A percentile compares a stretch with the other conserved stretches of the same genome.
Evolutionary conservation across 1,140 invertebrate species (phyloP).

Genomic region (Rhopalosiphum maidis): DNA sequence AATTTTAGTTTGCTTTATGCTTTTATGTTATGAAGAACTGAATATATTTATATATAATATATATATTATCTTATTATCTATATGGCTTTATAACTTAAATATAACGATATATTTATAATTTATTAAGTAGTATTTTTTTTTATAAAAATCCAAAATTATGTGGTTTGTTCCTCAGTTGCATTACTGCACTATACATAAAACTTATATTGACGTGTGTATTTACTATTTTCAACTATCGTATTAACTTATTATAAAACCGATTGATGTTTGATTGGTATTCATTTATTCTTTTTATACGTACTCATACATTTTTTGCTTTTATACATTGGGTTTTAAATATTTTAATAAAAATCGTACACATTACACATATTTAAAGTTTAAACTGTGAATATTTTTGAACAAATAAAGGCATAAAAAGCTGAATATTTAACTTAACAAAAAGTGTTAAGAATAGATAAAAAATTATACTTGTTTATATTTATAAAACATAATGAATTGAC

Average conservation of each 20-base stretch:
- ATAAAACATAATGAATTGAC: too few relatives aligned
- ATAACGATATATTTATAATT: not conserved
- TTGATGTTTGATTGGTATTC: not conserved
- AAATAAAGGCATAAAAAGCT: too few relatives aligned
- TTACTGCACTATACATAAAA: too few relatives aligned
- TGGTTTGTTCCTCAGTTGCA: not conserved
- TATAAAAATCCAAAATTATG: not conserved
- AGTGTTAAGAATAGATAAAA: too few relatives aligned
- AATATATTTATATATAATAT: not conserved
- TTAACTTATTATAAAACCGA: not conserved
- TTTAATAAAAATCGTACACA: too few relatives aligned
- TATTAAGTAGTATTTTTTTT: not conserved
- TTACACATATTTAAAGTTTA: too few relatives aligned
- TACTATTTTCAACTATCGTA: not conserved
- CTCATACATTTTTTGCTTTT: too few relatives aligned
- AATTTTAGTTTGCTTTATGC: not conserved
- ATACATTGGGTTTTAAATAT: too few relatives aligned
- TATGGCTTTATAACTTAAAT: not conserved
- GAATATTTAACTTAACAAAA: too few relatives aligned
- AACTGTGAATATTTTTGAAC: too few relatives aligned
- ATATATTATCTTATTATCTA: not conserved
- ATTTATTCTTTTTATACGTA: too few relatives aligned
- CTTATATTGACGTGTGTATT: not conserved
- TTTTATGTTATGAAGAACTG: not conserved
- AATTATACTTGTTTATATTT: too few relatives aligned